Base-by-base conservation (phyloP, 1,140 invertebrate species). In the Brachionus calyciflorus region DNA sequence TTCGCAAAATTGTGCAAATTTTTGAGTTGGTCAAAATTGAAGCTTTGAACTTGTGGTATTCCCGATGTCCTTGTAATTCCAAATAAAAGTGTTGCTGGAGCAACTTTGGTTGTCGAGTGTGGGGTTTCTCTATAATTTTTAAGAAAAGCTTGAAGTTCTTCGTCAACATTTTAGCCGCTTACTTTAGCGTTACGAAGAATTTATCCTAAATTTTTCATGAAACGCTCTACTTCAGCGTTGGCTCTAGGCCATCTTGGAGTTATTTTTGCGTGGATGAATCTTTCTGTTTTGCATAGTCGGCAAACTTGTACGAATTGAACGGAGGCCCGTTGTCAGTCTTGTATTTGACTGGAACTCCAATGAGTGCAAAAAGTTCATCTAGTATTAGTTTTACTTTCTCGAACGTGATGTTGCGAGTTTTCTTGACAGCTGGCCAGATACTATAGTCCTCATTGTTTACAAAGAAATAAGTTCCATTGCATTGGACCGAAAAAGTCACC, bases 271-370 rank as follows among this genome's bases (percentile, higher is more conserved):
- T 79, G 77, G 7, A 10, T 48, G 24, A 80, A 77, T n/a, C 76
- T 21, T 65, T 10, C 26, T 77, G 19, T 40, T 70, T 76, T 9
- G 63, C 51, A 69, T 69, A 80, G 6, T 75, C 19, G 19, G 30
- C 30, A 57, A 79, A 79, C 7, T 76, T 40, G 30, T 30, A n/a
- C 2, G 76, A 70, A 17, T 60, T 78, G 37, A 79, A 79, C 41
- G 77, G 76, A 9, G 78, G 73, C 17, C 78, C 78, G 76, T 78
- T 79, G 46, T 80, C 78, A 28, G 28, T 77, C 65, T 76, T 55
- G n/a, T 80, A 14, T 17, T 21, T 78, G 37, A 37, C 41, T 33
- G 78, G 80, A 26, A 53, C 48, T 33, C 79, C 78, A 57, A 77
- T 68, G 21, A 33, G 78, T 7, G 78, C 70, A 60, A 80, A 80